Base-by-base conservation (phyloP, 1,140 invertebrate genomes). In the Platorchestia sp. region DNA sequence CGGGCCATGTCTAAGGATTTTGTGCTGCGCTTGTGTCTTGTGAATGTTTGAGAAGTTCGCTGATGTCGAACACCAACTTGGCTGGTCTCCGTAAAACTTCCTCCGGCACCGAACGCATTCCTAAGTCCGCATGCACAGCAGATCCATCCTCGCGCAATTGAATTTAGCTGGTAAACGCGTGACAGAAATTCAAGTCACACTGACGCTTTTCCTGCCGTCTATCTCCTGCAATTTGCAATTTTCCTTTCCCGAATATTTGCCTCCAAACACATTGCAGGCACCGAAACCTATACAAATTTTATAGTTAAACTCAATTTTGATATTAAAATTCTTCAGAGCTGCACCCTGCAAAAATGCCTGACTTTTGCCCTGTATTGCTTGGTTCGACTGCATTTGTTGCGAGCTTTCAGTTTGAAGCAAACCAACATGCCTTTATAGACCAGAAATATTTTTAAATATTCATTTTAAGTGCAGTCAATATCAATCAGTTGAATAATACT, bases 51-150 rank as follows among this genome's bases (percentile, higher is more conserved):
- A 75, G 27, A 75, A 19, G 1, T 75, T 75, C 36, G 59, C 59
- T 75, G 59, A 75, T 75, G 59, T 75, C 59, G 59, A 75, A 75
- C 59, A 75, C 59, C 59, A 75, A 75, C 59, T 75, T 75, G 59
- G 59, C 59, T 75, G 59, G 27, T 75, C 59, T 75, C 59, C 59
- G 27, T 75, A 75, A 75, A 75, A 75, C 59, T 75, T 75, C 27
- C 59, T 75, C 59, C 59, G 36, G 36, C 59, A 75, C 59, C 36
- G 59, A 75, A 75, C 59, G 59, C 59, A 75, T 75, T 75, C 10
- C 59, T 75, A 75, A 75, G 59, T 75, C 59, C 59, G 59, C 59
- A 22, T 75, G 59, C 59, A 36, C 3, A 27, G 59, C 59, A 27
- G 59, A 75, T 75, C 59, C 27, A 36, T 75, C 14, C 27, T 75